Base-by-base conservation (phyloP, 2,888 invertebrate species). In the Mystacides longicornis region DNA sequence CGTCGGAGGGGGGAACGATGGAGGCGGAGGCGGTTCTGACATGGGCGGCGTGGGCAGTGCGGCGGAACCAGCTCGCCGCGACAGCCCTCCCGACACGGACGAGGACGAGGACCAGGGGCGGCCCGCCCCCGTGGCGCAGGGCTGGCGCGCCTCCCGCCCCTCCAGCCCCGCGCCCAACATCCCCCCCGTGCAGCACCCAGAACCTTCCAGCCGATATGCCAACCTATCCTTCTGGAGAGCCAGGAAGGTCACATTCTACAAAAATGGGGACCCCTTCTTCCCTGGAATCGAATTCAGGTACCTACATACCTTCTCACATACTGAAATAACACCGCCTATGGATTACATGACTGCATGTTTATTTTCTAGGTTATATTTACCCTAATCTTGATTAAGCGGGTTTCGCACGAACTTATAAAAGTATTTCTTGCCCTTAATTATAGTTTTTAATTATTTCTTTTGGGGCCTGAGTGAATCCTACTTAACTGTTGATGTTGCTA, bases 211-310 rank as follows among this genome's bases (percentile, higher is more conserved):
- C 68, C 75, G 83, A 64, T 90, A 89, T 71, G 85, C 83, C 62
- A 89, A 90, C 69, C 80, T 90, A 51, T 89, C 89, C 62, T 91
- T 88, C 68, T 93, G 92, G 92, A 84, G 88, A 65, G 90, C 92
- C 1, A 78, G 91, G 57, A 78, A 92, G 51, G 89, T 94, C 56
- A 86, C 89, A 1, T 94, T 96, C 72, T 95, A 89, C 74, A 85
- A 91, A 68, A 96, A 95, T 79, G 95, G 95, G 2, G 94, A 95
- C 68, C 89, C 92, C 0, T 91, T 92, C 68, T 93, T 89, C 67
- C 91, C 90, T 16, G 93, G 94, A 0, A 83, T 93, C 33, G 93
- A 92, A 70, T 86, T 89, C 68, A 81, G 89, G 64, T 54, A 19
- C 3, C 18, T 14, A 37, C 27, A 27, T 7, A 27, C 5, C 27